phyloP scores from a whole-genome alignment of 2,797 vertebrate species.

The Orestias chungarensis region DNA sequence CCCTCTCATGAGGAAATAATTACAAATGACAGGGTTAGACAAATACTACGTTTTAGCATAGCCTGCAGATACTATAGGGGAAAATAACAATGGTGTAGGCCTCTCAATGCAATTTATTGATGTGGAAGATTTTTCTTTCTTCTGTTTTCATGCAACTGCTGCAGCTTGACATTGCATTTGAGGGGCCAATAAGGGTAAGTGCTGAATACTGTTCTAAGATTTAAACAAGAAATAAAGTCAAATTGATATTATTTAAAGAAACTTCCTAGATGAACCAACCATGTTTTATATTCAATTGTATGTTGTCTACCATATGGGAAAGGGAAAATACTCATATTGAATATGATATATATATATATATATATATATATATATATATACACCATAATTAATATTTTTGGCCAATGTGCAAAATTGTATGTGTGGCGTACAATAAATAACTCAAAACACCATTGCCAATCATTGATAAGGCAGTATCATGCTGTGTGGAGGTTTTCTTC shows the following conservation, averaged over 20 bases:
- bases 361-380: too few relatives aligned
- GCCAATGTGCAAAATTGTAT: too few relatives aligned
- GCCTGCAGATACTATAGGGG: constrained; percentile 32
- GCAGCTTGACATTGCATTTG: constrained; percentile 23
- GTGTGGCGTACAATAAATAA: too few relatives aligned
- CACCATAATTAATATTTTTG: too few relatives aligned
- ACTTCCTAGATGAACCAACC: constrained; percentile 26
- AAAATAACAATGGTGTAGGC: constrained; percentile 17
- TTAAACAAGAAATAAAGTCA: constrained; percentile 30
- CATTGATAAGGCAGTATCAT: too few relatives aligned
- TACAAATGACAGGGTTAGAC: too few relatives aligned
- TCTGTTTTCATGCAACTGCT: constrained; percentile 10
- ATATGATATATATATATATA: too few relatives aligned
- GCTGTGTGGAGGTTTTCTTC: too few relatives aligned
- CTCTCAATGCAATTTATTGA: constrained; percentile 48
- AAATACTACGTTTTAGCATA: constrained; percentile 27
- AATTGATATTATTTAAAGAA: constrained; percentile 18
- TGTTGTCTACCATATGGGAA: too few relatives aligned
- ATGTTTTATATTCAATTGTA: constrained; percentile 49
- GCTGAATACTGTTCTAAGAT: neutral
- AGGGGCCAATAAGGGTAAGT: constrained; percentile 18
- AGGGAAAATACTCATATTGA: too few relatives aligned
- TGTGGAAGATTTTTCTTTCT: constrained; percentile 9
- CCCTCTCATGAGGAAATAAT: too few relatives aligned
- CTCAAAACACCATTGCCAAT: too few relatives aligned